Evolutionary conservation across 2,113 vertebrate species (phyloP).

Genomic region (Salvelinus namaycush): DNA sequence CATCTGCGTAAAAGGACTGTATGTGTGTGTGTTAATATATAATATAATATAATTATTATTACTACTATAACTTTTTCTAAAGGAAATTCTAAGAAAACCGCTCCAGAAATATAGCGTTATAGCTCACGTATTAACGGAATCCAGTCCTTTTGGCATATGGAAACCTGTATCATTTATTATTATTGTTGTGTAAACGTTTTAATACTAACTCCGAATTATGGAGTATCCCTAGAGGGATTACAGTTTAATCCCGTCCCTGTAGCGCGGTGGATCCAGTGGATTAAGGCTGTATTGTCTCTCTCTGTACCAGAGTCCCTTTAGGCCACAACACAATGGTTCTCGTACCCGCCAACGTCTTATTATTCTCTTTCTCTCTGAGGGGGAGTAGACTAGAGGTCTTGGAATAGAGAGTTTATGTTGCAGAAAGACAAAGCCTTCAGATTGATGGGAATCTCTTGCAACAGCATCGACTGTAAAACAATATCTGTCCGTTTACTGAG

Average conservation of each 20-base stretch:
- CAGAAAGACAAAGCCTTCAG: conserved; percentile 15
- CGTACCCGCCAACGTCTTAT: conserved; percentile 71
- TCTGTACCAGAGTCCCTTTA: conserved; percentile 69
- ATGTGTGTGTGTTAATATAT: too few relatives aligned
- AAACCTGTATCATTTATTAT: conserved; percentile 60
- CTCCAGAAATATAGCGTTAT: too few relatives aligned
- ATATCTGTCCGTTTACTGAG: too few relatives aligned
- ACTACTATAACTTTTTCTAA: too few relatives aligned
- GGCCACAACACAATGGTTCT: conserved; percentile 75
- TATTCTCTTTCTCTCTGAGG: conserved; percentile 19
- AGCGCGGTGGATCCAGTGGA: conserved; percentile 75
- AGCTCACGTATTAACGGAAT: too few relatives aligned
- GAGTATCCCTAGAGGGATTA: conserved; percentile 87
- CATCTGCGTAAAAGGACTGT: too few relatives aligned
- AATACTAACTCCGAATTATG: conserved; percentile 85
- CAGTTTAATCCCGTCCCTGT: conserved; percentile 83
- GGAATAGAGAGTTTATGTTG: conserved; percentile 75
- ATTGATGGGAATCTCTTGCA: conserved; percentile 2
- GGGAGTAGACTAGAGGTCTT: conserved; percentile 31
- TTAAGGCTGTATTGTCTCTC: conserved; percentile 81
- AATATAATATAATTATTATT: too few relatives aligned
- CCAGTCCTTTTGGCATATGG: neutral
- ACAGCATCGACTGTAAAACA: neutral
- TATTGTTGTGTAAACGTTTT: conserved; percentile 86
- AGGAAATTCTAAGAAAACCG: too few relatives aligned